Percentiles rank a stretch among this genome's conserved stretches.
Evolutionary conservation across 2,797 vertebrate species (phyloP).

Genomic region (Crypturellus tataupa): DNA sequence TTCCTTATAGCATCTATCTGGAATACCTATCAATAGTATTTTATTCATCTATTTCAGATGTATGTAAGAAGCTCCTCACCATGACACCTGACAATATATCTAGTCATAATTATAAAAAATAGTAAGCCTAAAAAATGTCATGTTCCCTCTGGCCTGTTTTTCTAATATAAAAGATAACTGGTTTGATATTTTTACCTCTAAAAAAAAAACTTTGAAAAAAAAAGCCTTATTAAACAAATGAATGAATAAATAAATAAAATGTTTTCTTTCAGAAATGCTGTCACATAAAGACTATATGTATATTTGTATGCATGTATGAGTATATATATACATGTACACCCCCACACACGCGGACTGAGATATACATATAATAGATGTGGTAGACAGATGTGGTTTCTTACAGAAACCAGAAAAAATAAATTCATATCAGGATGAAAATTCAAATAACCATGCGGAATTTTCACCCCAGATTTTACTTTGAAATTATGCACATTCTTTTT

Average conservation of each 20-base stretch:
- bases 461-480: background rate
- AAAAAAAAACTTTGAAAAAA: background rate
- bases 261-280: background rate
- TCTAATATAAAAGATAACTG: background rate
- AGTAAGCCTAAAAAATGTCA: background rate
- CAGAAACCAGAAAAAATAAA: background rate
- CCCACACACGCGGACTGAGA: background rate
- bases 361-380: background rate
- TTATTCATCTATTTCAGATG: background rate
- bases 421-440: background rate
- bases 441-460: background rate
- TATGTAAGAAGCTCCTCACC: background rate
- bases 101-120: slow-evolving; percentile 31
- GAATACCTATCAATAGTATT: background rate
- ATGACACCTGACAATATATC: slow-evolving; percentile 12
- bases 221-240: background rate
- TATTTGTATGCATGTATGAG: too few relatives aligned
- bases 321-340: background rate
- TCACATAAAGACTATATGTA: background rate
- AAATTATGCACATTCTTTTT: background rate
- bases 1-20: background rate
- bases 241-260: background rate
- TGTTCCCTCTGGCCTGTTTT: background rate
- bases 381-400: background rate
- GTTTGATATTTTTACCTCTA: background rate